Conservation (phyloP, 2,113 vertebrate species). For the Climacteris rufus region DNA sequence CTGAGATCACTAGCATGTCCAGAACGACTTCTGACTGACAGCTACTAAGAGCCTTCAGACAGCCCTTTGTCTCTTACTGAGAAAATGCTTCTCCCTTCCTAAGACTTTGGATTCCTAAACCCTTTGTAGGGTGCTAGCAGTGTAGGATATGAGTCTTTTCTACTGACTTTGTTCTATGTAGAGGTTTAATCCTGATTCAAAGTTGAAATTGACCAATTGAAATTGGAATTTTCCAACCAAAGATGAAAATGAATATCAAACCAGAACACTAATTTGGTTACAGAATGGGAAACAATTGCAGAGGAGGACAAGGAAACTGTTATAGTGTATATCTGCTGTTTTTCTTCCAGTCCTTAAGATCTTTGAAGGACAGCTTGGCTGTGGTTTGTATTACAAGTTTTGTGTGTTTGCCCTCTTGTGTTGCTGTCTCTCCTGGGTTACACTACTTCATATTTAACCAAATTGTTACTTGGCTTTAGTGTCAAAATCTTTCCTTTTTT, state of each 20-base stretch:
- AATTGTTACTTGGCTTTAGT: not conserved
- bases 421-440: not conserved
- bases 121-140: not conserved
- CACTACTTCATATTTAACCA: not conserved
- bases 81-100: not conserved
- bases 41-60: not conserved
- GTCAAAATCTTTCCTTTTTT: not conserved
- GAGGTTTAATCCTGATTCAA: not conserved
- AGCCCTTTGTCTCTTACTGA: not conserved
- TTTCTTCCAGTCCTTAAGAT: not conserved
- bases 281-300: not conserved
- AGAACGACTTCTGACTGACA: not conserved
- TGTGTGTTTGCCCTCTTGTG: not conserved
- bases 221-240: not conserved
- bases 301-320: not conserved
- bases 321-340: not conserved
- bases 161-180: not conserved
- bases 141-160: not conserved
- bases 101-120: not conserved
- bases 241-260: not conserved
- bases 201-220: not conserved
- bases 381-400: not conserved
- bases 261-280: not conserved
- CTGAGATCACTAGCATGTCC: not conserved
- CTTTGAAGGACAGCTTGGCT: not conserved